Evolutionary conservation across 2,113 vertebrate species (phyloP), one percentile per base, ranked within the genome.

Genomic region (Lutjanus erythropterus): DNA sequence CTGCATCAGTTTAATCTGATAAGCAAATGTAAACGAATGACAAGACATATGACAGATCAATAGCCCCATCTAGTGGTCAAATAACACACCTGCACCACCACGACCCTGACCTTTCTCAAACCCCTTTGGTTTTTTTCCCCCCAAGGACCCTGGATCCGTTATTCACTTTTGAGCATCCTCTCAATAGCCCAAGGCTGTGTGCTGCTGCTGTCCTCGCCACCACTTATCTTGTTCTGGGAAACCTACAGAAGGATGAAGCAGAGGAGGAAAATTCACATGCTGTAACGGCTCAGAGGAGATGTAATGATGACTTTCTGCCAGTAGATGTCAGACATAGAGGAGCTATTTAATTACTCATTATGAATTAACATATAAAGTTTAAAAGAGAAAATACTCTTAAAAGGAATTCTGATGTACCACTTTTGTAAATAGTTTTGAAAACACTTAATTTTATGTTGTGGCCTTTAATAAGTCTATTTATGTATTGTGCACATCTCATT

Each of bases 41-140:
- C 8, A 31, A 23, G 11, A 23, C 14, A 23, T 75, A 47, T 53
- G 58, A 79, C 74, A 90, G 93, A 84, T 9, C 83, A 86, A 86
- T 86, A 88, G 62, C 84, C 2, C 90, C 92, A 93, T 85, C 94
- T 94, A 88, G 87, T 82, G 92, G 92, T 65, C 9, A 52, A 16
- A 47, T 0, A 31, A 16, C 2, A 29, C 12, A 56, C 21, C 4
- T 19, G 35, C 12, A 56, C 21, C 4, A n/a, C 21, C 27, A 61
- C 42, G 9, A 66, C 9, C 9, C 39, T 44, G 59, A 50, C 27
- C 66, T 70, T 9, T 39, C 9, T 64, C 0, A 46, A 9, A 73
- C 16, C 59, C 56, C 31, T 33, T 11, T 12, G 18, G 15, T 39
- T 46, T 3, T 60, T 37, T 71, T 62, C 25, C 61, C 44, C 50